Base-by-base conservation (phyloP, 2,888 invertebrate genomes). In the Eupithecia exiguata region DNA sequence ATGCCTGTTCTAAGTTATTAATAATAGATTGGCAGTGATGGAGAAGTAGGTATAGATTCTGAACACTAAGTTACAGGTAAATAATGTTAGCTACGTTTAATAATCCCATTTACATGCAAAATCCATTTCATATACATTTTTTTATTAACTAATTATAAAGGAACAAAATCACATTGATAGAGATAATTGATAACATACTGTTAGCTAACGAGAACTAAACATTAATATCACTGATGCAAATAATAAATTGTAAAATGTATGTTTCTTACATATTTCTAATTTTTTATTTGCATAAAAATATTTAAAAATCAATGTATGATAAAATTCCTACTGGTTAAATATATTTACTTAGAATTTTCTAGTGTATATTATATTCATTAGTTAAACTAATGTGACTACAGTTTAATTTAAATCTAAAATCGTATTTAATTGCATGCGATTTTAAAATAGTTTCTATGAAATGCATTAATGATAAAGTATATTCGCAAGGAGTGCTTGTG, bases 211-310 rank as follows among this genome's bases (percentile, higher is more conserved):
- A 85, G 87, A 85, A 87, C 88, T 89, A 89, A 89, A 90, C 87
- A 87, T 35, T 91, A 91, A 89, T 90, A 92, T 91, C 90, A 92
- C 91, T 92, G 91, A 88, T 86, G 87, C 87, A 88, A 87, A 88
- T 86, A 90, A 85, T 85, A 88, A 87, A 89, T 83, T 85, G 89
- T 88, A 89, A 88, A 85, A 83, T 83, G 86, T 88, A 87, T 85
- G 87, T 86, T 88, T 81, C 58, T 58, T 58, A 89, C 84, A 88
- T 85, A 87, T 87, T 83, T 83, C 83, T 83, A 84, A 84, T 81
- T 86, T 86, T 82, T 79, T 83, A 87, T 87, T 88, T 89, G 86
- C 89, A 89, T 86, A 88, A 89, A 88, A 89, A 89, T 75, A 68
- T 75, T 75, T 86, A 89, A 87, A 71, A 76, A 76, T 87, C 83